Evolutionary conservation across 1,140 invertebrate genomes (phyloP).

Genomic region (Tribolium castaneum): DNA sequence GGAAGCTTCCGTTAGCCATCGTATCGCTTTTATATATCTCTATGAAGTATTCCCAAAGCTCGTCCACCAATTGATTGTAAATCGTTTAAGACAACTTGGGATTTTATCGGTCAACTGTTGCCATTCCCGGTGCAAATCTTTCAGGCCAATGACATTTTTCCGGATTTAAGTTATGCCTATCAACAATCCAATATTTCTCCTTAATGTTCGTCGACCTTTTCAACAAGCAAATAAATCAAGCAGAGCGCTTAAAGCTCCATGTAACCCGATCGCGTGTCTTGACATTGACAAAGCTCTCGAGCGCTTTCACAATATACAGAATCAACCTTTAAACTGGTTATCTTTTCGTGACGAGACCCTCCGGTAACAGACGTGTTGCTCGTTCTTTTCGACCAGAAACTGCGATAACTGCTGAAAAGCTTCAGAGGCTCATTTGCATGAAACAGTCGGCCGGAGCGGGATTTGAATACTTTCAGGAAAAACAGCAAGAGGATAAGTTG

Average conservation of each 20-base stretch:
- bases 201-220: slow-evolving; percentile 28
- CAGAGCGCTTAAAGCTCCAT: slow-evolving; percentile 16
- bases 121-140: neutral
- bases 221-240: slow-evolving; percentile 24
- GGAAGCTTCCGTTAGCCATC: neutral
- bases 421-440: slow-evolving; percentile 7
- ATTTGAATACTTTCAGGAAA: neutral
- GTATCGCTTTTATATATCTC: neutral
- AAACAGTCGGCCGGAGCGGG: neutral
- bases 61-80: slow-evolving; percentile 1
- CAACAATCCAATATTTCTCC: slow-evolving; percentile 20
- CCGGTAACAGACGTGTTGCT: slow-evolving; percentile 12
- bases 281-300: slow-evolving; percentile 27
- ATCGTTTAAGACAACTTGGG: slow-evolving; percentile 3
- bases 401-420: slow-evolving; percentile 1
- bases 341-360: slow-evolving; percentile 7
- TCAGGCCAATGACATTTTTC: neutral
- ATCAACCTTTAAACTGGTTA: slow-evolving; percentile 18
- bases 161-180: neutral
- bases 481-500: neutral
- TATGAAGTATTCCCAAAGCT: neutral
- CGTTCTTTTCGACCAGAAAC: neutral
- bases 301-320: slow-evolving; percentile 10
- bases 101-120: slow-evolving; percentile 26
- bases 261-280: slow-evolving; percentile 28